Conservation (phyloP, 2,113 vertebrate species). For the Nibea albiflora region DNA sequence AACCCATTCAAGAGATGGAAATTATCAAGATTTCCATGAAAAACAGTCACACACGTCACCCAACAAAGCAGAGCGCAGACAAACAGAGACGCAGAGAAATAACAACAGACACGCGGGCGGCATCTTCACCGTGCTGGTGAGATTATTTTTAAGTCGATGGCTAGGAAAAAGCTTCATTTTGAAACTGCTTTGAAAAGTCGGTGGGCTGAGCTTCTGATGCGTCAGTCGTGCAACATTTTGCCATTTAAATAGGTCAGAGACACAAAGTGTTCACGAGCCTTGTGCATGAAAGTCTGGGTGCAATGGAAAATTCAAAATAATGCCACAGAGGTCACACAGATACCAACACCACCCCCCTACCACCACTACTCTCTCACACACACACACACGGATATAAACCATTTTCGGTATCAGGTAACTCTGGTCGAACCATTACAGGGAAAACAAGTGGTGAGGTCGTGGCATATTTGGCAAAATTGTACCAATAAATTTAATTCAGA, state of each 20-base stretch:
- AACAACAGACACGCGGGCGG: not conserved
- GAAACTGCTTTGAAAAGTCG: conserved; percentile 47
- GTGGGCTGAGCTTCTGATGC: conserved; percentile 31
- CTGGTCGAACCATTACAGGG: conserved; percentile 44
- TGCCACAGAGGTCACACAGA: conserved; percentile 34
- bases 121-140: conserved; percentile 24
- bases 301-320: conserved; percentile 54
- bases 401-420: conserved; percentile 56
- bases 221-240: not conserved
- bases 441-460: conserved; percentile 19
- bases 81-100: conserved; percentile 12
- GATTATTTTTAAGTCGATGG: conserved; percentile 36
- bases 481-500: conserved; percentile 32
- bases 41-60: not conserved
- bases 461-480: conserved; percentile 37
- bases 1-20: conserved; percentile 26
- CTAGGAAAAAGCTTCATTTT: conserved; percentile 53
- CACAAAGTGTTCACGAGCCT: not conserved
- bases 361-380: not conserved
- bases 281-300: conserved; percentile 30
- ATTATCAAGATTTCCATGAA: conserved; percentile 41
- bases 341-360: not conserved
- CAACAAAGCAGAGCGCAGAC: conserved; percentile 8
- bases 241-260: conserved; percentile 39
- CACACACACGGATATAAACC: not conserved